Conservation (phyloP, 2,888 invertebrate genomes). For the Caenorhabditis parvicauda region DNA sequence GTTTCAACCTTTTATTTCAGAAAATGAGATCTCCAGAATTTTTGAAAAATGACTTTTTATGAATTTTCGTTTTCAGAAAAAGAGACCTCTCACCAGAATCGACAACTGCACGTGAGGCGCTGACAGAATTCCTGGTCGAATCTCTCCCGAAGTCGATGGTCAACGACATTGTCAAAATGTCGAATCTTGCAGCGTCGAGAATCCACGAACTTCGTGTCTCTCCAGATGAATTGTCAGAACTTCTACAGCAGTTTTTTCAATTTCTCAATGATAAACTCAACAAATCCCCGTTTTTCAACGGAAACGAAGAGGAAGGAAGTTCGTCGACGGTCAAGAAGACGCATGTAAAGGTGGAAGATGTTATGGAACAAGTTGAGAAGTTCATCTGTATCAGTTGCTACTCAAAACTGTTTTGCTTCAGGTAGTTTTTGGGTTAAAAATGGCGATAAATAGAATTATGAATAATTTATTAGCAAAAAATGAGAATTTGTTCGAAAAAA, state of each 20-base stretch:
- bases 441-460: neutral
- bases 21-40: too few species aligned
- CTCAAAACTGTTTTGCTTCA: conserved; percentile 77
- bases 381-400: conserved; percentile 88
- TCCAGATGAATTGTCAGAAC: conserved; percentile 83
- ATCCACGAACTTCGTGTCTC: conserved; percentile 64
- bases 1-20: too few species aligned
- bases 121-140: conserved; percentile 64
- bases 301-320: too few species aligned
- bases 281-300: conserved; percentile 61
- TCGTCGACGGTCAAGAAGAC: conserved; percentile 34
- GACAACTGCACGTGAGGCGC: conserved; percentile 63
- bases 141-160: conserved; percentile 63
- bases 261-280: conserved; percentile 76
- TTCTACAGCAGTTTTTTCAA: conserved; percentile 86
- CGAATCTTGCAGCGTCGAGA: conserved; percentile 67
- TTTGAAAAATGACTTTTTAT: too few species aligned
- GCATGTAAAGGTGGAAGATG: conserved; percentile 73
- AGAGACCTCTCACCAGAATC: conserved; percentile 38
- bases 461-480: conserved; percentile 1
- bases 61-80: conserved; percentile 27
- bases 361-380: conserved; percentile 89
- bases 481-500: too few species aligned
- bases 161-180: conserved; percentile 71
- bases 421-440: neutral